Conservation (phyloP, 1,140 invertebrate genomes). For the Zaprionus camerounensis region DNA sequence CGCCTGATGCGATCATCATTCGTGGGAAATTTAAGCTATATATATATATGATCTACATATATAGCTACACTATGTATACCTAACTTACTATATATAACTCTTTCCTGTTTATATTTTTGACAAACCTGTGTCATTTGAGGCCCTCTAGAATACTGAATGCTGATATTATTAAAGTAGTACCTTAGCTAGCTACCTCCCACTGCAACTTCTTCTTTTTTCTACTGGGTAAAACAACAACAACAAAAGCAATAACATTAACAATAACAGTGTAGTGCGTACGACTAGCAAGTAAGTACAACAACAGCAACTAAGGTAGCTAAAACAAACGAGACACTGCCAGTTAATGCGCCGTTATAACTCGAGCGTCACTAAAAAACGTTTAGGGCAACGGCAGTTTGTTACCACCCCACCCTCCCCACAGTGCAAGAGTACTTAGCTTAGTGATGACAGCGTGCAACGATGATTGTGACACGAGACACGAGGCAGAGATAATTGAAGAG, state of each 20-base stretch:
- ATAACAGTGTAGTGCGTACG: constrained; percentile 10
- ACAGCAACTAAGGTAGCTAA: constrained; percentile 37
- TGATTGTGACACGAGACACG: not conserved
- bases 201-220: not conserved
- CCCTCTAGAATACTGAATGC: too few relatives aligned
- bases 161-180: not conserved
- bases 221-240: not conserved
- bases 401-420: not conserved
- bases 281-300: constrained; percentile 28
- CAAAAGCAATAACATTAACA: constrained; percentile 18
- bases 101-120: too few relatives aligned
- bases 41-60: too few relatives aligned
- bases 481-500: not conserved
- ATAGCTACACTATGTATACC: too few relatives aligned
- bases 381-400: constrained; percentile 52
- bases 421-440: constrained; percentile 11
- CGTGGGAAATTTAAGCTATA: too few relatives aligned
- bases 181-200: not conserved
- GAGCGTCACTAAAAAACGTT: constrained; percentile 77
- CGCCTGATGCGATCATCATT: too few relatives aligned
- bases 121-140: too few relatives aligned
- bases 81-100: too few relatives aligned
- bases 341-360: constrained; percentile 50
- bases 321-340: constrained; percentile 37
- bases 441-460: constrained; percentile 10